phyloP scores from a whole-genome alignment of 2,888 invertebrate genomes.

The Rhagium mordax region DNA sequence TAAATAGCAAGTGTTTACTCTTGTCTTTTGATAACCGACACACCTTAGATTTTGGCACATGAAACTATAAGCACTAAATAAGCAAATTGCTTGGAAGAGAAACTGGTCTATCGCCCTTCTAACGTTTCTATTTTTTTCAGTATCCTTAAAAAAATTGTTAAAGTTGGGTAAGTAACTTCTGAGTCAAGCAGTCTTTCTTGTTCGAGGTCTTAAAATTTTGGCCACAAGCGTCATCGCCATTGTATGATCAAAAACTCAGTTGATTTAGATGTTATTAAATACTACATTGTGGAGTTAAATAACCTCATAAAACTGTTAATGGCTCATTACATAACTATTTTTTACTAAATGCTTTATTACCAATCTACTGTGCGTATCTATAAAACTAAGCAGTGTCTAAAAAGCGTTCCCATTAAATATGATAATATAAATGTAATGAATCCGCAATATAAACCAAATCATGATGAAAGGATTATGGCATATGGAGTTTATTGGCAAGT shows the following conservation, averaged over 20 bases:
- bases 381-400: background rate
- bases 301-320: constrained; percentile 17
- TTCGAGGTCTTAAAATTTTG: too few relatives aligned
- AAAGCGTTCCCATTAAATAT: background rate
- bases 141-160: too few relatives aligned
- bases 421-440: background rate
- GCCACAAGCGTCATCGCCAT: too few relatives aligned
- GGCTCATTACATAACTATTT: background rate
- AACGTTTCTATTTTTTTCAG: too few relatives aligned
- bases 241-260: background rate
- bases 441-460: background rate
- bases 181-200: too few relatives aligned
- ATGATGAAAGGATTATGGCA: background rate
- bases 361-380: background rate
- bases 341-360: background rate
- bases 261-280: background rate
- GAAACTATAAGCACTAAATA: too few relatives aligned
- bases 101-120: too few relatives aligned
- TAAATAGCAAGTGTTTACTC: too few relatives aligned
- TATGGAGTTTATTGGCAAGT: background rate
- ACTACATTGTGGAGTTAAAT: constrained; percentile 4
- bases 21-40: too few relatives aligned
- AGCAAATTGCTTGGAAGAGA: too few relatives aligned
- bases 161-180: too few relatives aligned
- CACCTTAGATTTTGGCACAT: too few relatives aligned